A percentile compares a stretch with the other conserved stretches of the same genome.
Evolutionary conservation across 2,113 vertebrate genomes (phyloP).

Genomic region (Steatornis caripensis): DNA sequence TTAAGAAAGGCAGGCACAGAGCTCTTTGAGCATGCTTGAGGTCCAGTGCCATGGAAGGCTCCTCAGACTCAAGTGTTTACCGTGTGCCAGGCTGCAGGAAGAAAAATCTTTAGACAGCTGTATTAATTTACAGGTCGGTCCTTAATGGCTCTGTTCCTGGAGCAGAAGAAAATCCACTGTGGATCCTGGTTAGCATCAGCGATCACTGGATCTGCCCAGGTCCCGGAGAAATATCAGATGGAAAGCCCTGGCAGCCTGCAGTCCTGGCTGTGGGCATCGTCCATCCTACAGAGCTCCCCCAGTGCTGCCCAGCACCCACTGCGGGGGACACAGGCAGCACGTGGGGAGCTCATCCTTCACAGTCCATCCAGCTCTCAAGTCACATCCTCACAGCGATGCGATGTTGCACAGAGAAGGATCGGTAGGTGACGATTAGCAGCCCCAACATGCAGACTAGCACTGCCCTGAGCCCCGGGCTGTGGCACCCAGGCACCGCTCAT

Average conservation of each 20-base stretch:
- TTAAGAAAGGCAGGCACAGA: background rate
- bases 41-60: background rate
- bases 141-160: background rate
- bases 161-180: background rate
- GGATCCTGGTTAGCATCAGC: background rate
- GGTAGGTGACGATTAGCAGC: rapidly evolving
- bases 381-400: background rate
- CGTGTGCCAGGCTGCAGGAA: background rate
- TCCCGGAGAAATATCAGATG: constrained; percentile 14
- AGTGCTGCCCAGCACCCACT: background rate
- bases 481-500: background rate
- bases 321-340: background rate
- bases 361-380: background rate
- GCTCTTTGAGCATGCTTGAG: background rate
- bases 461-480: background rate
- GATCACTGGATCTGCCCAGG: background rate
- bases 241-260: background rate
- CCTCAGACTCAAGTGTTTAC: background rate
- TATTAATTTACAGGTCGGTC: constrained; percentile 24
- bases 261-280: background rate
- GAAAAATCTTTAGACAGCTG: background rate
- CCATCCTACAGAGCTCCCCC: background rate
- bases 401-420: background rate
- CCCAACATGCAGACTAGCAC: background rate
- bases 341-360: background rate